Base-by-base conservation (phyloP, 2,888 invertebrate genomes). In the Agrochola litura region DNA sequence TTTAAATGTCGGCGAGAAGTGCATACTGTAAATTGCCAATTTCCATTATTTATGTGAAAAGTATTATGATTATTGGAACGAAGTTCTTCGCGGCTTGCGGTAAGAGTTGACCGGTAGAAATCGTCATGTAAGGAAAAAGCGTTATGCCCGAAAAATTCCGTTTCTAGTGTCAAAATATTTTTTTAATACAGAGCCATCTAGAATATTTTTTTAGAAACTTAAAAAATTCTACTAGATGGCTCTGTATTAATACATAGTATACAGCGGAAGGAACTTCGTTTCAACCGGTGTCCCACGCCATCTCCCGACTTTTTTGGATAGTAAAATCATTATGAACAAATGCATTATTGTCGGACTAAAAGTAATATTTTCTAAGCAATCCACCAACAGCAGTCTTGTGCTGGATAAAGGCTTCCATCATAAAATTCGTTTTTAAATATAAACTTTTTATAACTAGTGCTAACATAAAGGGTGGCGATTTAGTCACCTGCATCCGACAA, bases 1-100 rank as follows among this genome's bases (percentile, higher is more conserved):
- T 41, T 14, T 30, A 5, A 46, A 70, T 72, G 58, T 71, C 70
- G 73, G 37, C 73, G 74, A 30, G 81, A 78, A 77, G 68, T 76
- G 58, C 61, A 16, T 81, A 73, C 71, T 81, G 67, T 63, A 60
- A n/a, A n/a, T 70, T 65, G 12, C n/a, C 41, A 4, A 43, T 65
- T 43, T 25, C n/a, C 30, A 9, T 22, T 52, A 8, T 54, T 56
- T n/a, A 22, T 60, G 25, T 46, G 12, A 76, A 49, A 70, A 60
- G 37, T 71, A 52, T 76, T 67, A 71, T 30, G 10, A 49, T 56
- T 60, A 71, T 54, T 52, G 52, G 8, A 19, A 52, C 8, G 19
- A 52, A 19, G 8, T 19, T 19, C 52, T 52, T 2, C 19, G 6
- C 49, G 6, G 49, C 43, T 52, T 19, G 6, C 49, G 6, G 16